Conservation (phyloP, 2,888 invertebrate genomes). For the Drosophila kanekoi region DNA sequence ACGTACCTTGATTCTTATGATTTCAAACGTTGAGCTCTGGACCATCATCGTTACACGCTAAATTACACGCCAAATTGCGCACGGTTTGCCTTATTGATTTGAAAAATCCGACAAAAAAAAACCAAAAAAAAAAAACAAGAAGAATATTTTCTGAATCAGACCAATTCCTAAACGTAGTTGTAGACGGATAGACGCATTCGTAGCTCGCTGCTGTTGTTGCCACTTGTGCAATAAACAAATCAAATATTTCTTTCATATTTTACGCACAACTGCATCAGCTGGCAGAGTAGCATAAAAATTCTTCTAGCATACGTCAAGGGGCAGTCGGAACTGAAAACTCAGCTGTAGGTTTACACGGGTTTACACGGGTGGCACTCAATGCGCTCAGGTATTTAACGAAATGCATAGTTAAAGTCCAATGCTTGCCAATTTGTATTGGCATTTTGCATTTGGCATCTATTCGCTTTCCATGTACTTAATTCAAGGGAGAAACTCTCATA, state of each 20-base stretch:
- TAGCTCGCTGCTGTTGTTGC: constrained; percentile 35
- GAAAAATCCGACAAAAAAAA: constrained; percentile 40
- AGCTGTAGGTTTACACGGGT: constrained; percentile 18
- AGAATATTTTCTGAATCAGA: constrained; percentile 19
- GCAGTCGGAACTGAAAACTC: neutral
- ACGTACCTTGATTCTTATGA: constrained; percentile 8
- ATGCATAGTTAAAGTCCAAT: constrained; percentile 65
- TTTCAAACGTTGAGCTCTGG: constrained; percentile 30
- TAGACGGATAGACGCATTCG: constrained; percentile 12
- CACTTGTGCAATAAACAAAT: constrained; percentile 77
- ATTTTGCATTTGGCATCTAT: constrained; percentile 45
- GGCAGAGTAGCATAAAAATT: constrained; percentile 40
- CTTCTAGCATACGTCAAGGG: constrained; percentile 51
- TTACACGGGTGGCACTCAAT: constrained; percentile 21
- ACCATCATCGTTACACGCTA: constrained; percentile 77
- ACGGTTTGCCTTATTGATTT: constrained; percentile 73
- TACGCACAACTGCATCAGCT: constrained; percentile 69
- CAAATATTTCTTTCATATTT: constrained; percentile 77
- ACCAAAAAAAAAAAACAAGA: constrained; percentile 3
- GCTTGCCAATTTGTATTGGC: constrained; percentile 49
- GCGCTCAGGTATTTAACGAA: constrained; percentile 54
- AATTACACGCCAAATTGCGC: constrained; percentile 78
- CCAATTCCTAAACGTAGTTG: constrained; percentile 33
- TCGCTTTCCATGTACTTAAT: constrained; percentile 18
- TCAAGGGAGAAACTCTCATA: constrained; percentile 57